phyloP scores from a whole-genome alignment of 2,113 vertebrate species.

The Eidolon helvum region DNA sequence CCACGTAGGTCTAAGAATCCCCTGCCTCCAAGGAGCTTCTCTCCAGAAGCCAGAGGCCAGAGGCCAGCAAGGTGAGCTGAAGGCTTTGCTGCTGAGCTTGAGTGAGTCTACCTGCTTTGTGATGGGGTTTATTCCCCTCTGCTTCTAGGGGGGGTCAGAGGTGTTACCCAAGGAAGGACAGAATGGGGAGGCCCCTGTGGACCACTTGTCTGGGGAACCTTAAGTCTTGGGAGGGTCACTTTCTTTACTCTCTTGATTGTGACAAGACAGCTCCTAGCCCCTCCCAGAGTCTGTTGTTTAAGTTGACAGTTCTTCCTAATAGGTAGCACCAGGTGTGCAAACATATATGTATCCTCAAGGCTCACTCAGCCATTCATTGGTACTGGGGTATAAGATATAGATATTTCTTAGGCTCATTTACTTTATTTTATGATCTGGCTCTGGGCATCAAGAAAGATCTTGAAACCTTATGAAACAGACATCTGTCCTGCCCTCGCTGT shows the following conservation, averaged over 20 bases:
- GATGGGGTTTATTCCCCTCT: neutral
- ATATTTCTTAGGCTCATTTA: neutral
- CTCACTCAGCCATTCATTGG: neutral
- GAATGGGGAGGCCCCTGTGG: neutral
- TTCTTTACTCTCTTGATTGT: neutral
- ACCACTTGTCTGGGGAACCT: neutral
- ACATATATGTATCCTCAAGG: accelerated
- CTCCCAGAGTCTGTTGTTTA: neutral
- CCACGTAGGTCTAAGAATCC: neutral
- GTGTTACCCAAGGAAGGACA: neutral
- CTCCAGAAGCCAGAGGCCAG: neutral
- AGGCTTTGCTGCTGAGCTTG: neutral
- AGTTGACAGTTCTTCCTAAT: neutral
- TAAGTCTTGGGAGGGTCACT: neutral
- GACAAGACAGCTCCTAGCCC: neutral
- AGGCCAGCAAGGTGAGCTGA: neutral
- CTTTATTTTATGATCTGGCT: neutral
- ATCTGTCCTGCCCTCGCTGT: neutral
- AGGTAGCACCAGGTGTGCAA: neutral
- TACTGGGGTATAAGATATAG: neutral
- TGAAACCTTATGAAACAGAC: neutral
- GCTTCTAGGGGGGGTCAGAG: neutral
- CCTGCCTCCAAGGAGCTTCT: neutral
- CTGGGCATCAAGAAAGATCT: neutral
- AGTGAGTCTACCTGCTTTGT: neutral